Percentiles rank a stretch among this genome's conserved stretches.
Conservation (phyloP, 2,797 vertebrate species). For the Pseudochromis fuscus region DNA sequence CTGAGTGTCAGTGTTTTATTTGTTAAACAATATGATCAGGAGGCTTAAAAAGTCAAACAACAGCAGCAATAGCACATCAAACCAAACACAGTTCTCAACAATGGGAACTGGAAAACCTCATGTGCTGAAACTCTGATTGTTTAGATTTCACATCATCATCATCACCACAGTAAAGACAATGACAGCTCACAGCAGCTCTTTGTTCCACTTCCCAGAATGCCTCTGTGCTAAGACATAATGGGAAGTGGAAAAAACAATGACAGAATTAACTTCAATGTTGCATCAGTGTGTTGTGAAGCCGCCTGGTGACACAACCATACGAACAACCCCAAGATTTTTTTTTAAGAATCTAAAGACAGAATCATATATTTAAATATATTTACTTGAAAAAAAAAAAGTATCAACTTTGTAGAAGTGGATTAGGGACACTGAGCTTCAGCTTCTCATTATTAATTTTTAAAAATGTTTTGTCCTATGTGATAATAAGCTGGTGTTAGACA, state of each 20-base stretch:
- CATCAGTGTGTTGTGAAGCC: conserved; percentile 15
- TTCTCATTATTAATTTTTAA: too few relatives aligned
- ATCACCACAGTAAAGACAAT: background rate
- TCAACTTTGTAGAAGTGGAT: too few relatives aligned
- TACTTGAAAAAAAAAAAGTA: background rate
- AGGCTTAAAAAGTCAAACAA: background rate
- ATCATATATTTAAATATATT: background rate
- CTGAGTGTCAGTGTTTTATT: background rate
- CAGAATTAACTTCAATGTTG: conserved; percentile 16
- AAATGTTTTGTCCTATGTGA: background rate
- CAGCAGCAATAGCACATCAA: background rate
- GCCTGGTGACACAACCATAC: background rate
- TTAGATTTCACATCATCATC: background rate
- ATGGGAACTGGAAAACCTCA: too few relatives aligned
- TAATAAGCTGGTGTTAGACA: background rate
- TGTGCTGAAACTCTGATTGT: background rate
- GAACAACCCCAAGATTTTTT: background rate
- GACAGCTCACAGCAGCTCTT: conserved; percentile 9
- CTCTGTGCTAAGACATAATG: background rate
- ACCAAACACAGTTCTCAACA: too few relatives aligned
- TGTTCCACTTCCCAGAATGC: conserved; percentile 13
- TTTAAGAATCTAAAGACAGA: background rate
- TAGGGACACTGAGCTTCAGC: too few relatives aligned
- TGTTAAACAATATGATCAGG: background rate
- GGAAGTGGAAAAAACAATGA: conserved; percentile 10